A percentile compares a stretch with the other conserved stretches of the same genome.
Conservation (phyloP, 2,797 vertebrate species). For the Synanceia verrucosa region DNA sequence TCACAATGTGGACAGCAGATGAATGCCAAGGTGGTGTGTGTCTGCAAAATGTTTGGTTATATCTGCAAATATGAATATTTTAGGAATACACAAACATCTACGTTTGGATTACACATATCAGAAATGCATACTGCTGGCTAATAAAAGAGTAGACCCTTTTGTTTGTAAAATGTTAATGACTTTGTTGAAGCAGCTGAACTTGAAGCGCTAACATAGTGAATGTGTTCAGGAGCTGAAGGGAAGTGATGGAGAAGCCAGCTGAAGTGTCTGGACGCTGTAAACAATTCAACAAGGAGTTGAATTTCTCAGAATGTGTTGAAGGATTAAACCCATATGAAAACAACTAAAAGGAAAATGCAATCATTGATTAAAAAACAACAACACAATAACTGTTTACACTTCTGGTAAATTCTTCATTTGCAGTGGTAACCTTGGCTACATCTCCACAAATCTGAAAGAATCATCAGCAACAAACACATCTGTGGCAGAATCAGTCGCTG, state of each 20-base stretch:
- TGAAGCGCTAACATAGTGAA: not conserved
- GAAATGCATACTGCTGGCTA: not conserved
- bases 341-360: not conserved
- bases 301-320: no score
- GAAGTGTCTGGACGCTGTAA: no score
- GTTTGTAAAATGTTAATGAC: not conserved
- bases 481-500: not conserved
- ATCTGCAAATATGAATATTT: not conserved
- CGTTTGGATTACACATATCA: not conserved
- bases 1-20: not conserved
- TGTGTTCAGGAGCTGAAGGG: not conserved
- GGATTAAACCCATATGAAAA: no score
- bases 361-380: not conserved
- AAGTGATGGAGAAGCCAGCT: no score
- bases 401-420: not conserved
- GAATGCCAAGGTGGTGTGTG: not conserved
- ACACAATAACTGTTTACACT: no score
- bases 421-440: not conserved
- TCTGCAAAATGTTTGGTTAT: not conserved
- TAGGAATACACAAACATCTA: not conserved
- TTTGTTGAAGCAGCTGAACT: not conserved
- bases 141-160: no score
- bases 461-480: not conserved
- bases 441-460: not conserved
- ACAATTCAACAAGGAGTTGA: no score